phyloP scores from a whole-genome alignment of 2,113 vertebrate species.

The Corapipo altera region DNA sequence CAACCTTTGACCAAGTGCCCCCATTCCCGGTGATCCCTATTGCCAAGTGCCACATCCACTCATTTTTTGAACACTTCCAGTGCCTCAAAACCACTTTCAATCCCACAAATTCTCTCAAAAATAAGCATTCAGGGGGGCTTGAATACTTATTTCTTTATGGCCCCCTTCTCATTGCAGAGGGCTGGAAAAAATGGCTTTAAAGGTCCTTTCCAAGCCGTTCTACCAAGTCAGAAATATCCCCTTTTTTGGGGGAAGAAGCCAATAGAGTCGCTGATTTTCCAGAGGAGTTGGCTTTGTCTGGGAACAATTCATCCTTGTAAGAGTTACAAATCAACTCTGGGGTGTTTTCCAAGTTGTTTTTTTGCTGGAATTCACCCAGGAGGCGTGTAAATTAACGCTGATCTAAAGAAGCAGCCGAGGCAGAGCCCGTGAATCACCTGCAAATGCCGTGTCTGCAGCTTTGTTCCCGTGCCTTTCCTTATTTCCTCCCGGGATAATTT shows the following conservation, averaged over 20 bases:
- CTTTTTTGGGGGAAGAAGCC: neutral
- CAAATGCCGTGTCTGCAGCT: neutral
- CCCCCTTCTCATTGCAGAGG: too few relatives aligned
- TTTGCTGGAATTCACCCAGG: neutral
- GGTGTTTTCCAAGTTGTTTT: neutral
- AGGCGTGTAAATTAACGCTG: neutral
- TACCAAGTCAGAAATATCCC: neutral
- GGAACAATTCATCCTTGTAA: neutral
- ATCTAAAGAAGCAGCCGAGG: neutral
- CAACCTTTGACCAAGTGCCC: rapidly evolving
- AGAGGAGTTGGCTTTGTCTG: neutral
- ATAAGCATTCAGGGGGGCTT: too few relatives aligned
- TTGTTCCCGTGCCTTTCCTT: neutral
- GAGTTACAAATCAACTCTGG: rapidly evolving
- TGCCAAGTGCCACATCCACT: neutral
- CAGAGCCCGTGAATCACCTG: neutral
- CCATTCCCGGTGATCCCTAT: too few relatives aligned
- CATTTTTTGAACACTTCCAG: neutral
- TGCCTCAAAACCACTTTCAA: neutral
- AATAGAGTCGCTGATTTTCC: neutral
- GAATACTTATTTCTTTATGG: too few relatives aligned
- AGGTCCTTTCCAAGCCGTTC: neutral
- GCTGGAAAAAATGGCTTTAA: neutral
- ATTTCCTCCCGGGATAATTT: neutral
- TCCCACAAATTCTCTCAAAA: neutral